Evolutionary conservation across 2,888 invertebrate genomes (phyloP).

Genomic region (Folsomia manolachei): DNA sequence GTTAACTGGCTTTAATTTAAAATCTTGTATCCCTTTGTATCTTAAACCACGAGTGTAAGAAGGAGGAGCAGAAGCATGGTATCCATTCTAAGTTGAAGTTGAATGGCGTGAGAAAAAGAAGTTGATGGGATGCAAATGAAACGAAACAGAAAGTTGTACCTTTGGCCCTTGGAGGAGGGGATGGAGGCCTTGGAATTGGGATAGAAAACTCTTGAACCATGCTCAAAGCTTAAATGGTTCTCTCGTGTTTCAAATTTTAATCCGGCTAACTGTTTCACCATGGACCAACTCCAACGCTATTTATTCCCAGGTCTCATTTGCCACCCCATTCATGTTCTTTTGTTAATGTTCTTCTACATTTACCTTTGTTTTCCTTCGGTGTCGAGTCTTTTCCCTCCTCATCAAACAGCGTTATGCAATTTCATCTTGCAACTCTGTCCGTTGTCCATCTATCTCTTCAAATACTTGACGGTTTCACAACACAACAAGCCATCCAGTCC

Average conservation of each 20-base stretch:
- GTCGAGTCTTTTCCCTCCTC: no score
- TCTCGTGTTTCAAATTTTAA: constrained; percentile 7
- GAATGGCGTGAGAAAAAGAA: no score
- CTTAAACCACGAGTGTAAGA: no score
- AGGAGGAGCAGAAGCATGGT: no score
- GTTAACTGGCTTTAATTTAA: no score
- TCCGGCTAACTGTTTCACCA: neutral
- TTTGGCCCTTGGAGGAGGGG: no score
- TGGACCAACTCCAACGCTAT: neutral
- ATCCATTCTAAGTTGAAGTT: no score
- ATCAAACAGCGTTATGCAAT: neutral
- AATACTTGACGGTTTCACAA: neutral
- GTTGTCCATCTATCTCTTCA: no score
- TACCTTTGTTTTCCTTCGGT: neutral
- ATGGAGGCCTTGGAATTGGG: neutral
- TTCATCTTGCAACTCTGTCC: neutral
- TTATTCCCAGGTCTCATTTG: neutral
- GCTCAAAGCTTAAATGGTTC: neutral
- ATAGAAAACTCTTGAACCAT: neutral
- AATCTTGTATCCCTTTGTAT: no score
- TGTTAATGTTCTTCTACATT: neutral
- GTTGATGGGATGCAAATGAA: neutral
- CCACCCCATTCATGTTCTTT: neutral
- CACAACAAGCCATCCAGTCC: neutral
- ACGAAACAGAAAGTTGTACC: neutral